phyloP scores from a whole-genome alignment of 2,888 invertebrate genomes.

The Autographa gamma region DNA sequence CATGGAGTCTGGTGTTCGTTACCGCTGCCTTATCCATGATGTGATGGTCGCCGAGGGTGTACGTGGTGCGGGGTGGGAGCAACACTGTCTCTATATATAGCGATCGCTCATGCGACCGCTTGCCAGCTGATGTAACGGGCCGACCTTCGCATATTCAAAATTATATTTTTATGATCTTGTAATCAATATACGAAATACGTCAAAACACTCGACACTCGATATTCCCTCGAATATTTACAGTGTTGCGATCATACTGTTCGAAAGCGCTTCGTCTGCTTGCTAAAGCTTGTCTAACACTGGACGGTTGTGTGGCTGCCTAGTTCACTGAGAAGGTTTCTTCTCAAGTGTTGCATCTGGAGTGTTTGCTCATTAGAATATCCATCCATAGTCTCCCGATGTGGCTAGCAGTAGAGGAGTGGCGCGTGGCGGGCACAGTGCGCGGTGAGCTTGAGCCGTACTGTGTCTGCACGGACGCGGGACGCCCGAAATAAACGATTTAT shows the following conservation, averaged over 20 bases:
- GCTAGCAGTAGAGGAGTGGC: neutral
- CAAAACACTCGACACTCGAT: slow-evolving; percentile 50
- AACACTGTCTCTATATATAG: slow-evolving; percentile 53
- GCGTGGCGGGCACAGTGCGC: slow-evolving; percentile 3
- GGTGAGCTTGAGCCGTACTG: slow-evolving; percentile 20
- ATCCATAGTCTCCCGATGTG: neutral
- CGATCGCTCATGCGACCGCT: slow-evolving; percentile 47
- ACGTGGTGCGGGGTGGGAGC: neutral
- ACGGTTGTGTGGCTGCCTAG: neutral
- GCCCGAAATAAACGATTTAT: slow-evolving; percentile 43
- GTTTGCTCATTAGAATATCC: neutral
- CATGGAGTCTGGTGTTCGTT: neutral
- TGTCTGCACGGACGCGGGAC: slow-evolving; percentile 27
- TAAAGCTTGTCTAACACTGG: slow-evolving; percentile 13
- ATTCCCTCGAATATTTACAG: slow-evolving; percentile 44
- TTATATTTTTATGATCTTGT: slow-evolving; percentile 63
- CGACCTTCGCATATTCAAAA: slow-evolving; percentile 57
- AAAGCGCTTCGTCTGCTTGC: slow-evolving; percentile 7
- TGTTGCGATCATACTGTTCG: slow-evolving; percentile 25
- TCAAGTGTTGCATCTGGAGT: neutral
- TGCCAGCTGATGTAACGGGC: slow-evolving; percentile 40
- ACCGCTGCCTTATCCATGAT: neutral
- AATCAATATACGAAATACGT: slow-evolving; percentile 53
- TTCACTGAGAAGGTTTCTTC: neutral
- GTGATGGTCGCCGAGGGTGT: neutral